Percentiles rank a stretch among this genome's conserved stretches.
These are phyloP conservation scores for Epirrhoe alternata DNA, from an alignment of 2,888 invertebrate genomes.

Conservation along the genomic window DNA sequence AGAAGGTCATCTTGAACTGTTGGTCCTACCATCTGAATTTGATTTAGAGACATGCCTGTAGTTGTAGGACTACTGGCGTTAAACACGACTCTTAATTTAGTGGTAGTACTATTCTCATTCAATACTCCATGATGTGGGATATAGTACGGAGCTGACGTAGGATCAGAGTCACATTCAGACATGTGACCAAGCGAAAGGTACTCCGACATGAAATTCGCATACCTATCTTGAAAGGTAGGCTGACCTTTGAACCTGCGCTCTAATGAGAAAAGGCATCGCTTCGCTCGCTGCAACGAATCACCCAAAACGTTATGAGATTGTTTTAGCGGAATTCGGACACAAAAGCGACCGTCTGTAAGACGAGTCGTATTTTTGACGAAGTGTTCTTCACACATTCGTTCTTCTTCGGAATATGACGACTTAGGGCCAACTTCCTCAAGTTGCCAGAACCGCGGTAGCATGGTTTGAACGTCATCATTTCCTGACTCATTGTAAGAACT, in stretches of 20 bases:
- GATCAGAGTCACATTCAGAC: constrained; percentile 27
- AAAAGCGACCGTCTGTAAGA: constrained; percentile 43
- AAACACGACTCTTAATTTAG: constrained; percentile 37
- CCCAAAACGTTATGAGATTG: constrained; percentile 36
- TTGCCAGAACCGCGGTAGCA: constrained; percentile 36
- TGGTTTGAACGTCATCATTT: constrained; percentile 10
- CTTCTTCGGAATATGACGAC: constrained; percentile 34
- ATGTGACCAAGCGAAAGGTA: constrained; percentile 43
- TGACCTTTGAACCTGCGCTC: constrained; percentile 12
- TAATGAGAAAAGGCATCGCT: constrained; percentile 27
- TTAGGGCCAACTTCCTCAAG: constrained; percentile 35
- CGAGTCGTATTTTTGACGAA: constrained; percentile 45
- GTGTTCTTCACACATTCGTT: constrained; percentile 44
- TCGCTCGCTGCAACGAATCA: constrained; percentile 41
- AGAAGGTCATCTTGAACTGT: constrained; percentile 35
- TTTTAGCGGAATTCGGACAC: constrained; percentile 44
- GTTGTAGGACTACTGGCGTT: constrained; percentile 29
- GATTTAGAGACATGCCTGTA: not conserved
- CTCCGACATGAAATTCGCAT: constrained; percentile 44
- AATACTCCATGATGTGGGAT: constrained; percentile 35
- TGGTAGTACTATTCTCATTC: constrained; percentile 33
- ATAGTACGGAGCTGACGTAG: constrained; percentile 9
- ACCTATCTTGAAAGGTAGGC: constrained; percentile 24
- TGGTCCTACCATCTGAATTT: constrained; percentile 11
- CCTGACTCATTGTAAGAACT: not conserved